Base-by-base conservation (phyloP, 2,888 invertebrate genomes). In the Megalurothrips usitatus region DNA sequence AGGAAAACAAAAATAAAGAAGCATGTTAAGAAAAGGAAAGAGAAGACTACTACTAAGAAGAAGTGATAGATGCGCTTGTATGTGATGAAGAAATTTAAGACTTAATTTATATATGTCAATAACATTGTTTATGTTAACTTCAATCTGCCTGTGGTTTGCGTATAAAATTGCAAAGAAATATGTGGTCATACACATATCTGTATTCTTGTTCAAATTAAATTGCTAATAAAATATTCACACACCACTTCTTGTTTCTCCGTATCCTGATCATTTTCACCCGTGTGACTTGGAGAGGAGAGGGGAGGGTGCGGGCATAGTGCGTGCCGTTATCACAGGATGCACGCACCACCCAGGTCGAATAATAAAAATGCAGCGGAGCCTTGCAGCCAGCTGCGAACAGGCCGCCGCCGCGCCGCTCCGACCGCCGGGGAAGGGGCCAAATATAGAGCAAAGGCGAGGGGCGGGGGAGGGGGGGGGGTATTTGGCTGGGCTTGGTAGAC, bases 1-100 rank as follows among this genome's bases (percentile, higher is more conserved):
- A 90, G 98, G 80, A 95, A 96, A 89, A 90, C 89, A 0, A 99
- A 99, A 90, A 90, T 94, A 0, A 97, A 96, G 85, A 99, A 99
- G 87, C 96, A 98, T 87, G 87, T 97, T 0, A 99, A 99, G 86
- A 98, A 97, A 86, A 90, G 94, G 83, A 93, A 94, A 86, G 95
- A 96, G 86, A 94, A 92, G 34, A 43, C 6, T 86, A 82, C 89
- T 9, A 90, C 89, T 9, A 90, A 88, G 81, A 89, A 89, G 84
- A 87, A 86, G 84, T 85, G 84, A 82, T 83, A 81, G 82, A 80
- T 9, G 28, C 2, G 34, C 6, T 43, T 43, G 17, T 58, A 14
- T 14, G 58, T 58, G 58, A 19, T 26, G 23, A 75, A 26, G n/a
- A 26, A 75, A 75, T 75, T 58, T 52, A 52, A 52, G 52, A 52